Evolutionary conservation across 92 coral and sea anemone species (phyloP), one percentile per base, ranked within the genome.

Genomic region (Pocillopora grandis): DNA sequence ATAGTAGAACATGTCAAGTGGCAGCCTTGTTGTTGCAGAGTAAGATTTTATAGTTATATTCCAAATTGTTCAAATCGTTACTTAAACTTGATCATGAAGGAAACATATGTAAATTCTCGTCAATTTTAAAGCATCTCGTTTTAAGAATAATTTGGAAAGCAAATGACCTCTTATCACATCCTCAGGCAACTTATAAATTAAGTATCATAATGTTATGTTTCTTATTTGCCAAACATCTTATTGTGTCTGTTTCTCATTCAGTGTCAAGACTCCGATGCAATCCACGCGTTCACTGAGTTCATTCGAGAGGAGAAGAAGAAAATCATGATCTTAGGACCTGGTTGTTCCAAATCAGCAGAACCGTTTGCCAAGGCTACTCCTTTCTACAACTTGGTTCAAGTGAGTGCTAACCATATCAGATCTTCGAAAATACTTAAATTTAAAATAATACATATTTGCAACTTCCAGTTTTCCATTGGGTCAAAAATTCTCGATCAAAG

Each of bases 361-460:
- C 95, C 98, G 0, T 74, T 95, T 69, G 98, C 98, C 20, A 86
- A 66, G 57, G 95, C 80, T 5, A 79, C 77, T 21, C 88, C 75
- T 10, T 95, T 91, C 88, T 95, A 87, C 87, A 95, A 95, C 85
- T 61, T 95, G 63, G 93, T 93, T 19, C 97, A 95, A 90, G 98
- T 95, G 71, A 68, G 73, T 66, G 5, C 3, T n/a, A 1, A 66
- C 52, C 5, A 66, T 23, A 21, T 66, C 33, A 66, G 12, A 21
- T 66, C 71, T n/a, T 66, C 8, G 23, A 27, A 27, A 27, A 27
- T 27, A 27, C 31, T 27, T 27, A 27, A 27, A 27, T 27, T 27
- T 27, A 27, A 27, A 27, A 27, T 27, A 27, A 27, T 27, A 27
- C 31, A 42, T 42, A 42, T 42, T 42, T 42, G 8, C 52, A 42